Evolutionary conservation across 2,797 vertebrate genomes (phyloP).

Genomic region (Lutjanus argentimaculatus): DNA sequence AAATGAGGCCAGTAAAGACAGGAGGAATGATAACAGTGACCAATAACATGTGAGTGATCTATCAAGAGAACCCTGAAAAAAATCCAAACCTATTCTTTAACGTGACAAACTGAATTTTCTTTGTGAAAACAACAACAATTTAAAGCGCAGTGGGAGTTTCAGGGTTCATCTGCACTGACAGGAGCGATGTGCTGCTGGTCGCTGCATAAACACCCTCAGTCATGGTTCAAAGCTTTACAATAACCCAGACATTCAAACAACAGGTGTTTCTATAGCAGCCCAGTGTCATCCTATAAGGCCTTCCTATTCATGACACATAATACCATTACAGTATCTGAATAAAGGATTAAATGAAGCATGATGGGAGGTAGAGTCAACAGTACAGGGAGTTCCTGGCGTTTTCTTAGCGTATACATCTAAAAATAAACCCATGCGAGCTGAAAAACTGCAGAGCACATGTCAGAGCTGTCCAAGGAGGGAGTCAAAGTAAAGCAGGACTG

Average conservation of each 20-base stretch:
- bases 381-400: conserved; percentile 38
- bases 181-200: conserved; percentile 52
- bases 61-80: neutral
- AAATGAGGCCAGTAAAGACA: neutral
- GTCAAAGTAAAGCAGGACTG: conserved; percentile 33
- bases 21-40: neutral
- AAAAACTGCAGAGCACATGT: conserved; percentile 61
- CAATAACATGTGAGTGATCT: neutral
- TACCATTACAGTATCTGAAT: conserved; percentile 43
- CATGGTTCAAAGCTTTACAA: conserved; percentile 68
- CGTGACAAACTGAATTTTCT: neutral
- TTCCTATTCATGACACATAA: conserved; percentile 22
- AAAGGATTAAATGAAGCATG: conserved; percentile 52
- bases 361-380: conserved; percentile 56
- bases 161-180: conserved; percentile 49
- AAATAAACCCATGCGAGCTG: conserved; percentile 65
- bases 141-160: conserved; percentile 49
- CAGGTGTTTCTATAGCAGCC: conserved; percentile 63
- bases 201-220: conserved; percentile 62
- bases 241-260: conserved; percentile 63
- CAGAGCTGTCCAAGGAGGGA: conserved; percentile 43
- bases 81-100: neutral
- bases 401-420: conserved; percentile 52
- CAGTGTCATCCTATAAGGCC: conserved; percentile 34
- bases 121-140: conserved; percentile 41